phyloP scores from a whole-genome alignment of 2,797 vertebrate species.

The Hydrophis major region DNA sequence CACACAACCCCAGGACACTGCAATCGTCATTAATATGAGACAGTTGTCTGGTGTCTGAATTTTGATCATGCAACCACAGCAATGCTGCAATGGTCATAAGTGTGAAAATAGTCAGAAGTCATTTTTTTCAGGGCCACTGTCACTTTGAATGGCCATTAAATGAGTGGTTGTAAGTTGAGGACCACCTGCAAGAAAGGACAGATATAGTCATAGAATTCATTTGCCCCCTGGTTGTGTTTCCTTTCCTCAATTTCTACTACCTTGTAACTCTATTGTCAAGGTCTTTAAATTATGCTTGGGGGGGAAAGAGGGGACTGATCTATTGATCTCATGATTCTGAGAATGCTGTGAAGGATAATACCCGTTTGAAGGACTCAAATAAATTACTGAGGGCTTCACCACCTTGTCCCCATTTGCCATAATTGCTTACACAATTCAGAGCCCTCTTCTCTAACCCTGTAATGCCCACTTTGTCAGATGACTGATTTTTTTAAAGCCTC shows the following conservation, averaged over 20 bases:
- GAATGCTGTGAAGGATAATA: not conserved
- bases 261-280: not conserved
- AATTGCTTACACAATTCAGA: not conserved
- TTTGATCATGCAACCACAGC: no score
- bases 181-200: not conserved
- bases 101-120: no score
- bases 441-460: not conserved
- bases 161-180: no score
- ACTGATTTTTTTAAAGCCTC: not conserved
- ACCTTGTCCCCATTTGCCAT: not conserved
- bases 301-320: no score
- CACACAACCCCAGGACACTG: no score
- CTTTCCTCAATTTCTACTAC: not conserved
- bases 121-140: no score
- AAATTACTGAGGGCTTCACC: not conserved
- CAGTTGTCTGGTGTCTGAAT: no score
- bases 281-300: not conserved
- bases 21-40: no score
- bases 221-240: not conserved
- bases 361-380: not conserved
- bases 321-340: not conserved
- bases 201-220: not conserved
- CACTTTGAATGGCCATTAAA: no score
- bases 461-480: not conserved
- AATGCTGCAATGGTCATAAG: no score